Percentiles rank a stretch among this genome's conserved stretches.
phyloP scores from a whole-genome alignment of 2,113 vertebrate genomes.

The Corythornis cristatus region DNA sequence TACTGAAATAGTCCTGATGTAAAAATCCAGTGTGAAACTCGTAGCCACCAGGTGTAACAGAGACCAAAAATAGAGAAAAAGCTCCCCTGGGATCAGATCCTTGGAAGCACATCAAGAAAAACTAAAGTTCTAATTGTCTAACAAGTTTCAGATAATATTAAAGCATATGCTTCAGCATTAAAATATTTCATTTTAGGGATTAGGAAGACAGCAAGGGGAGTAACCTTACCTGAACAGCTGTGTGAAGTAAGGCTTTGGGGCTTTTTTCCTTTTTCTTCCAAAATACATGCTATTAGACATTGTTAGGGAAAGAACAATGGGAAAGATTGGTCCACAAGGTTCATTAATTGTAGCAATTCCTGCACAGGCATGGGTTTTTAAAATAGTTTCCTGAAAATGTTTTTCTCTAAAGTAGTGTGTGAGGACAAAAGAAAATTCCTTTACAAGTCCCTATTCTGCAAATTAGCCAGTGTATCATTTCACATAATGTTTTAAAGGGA shows the following conservation, averaged over 20 bases:
- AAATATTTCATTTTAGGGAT: slow-evolving; percentile 21
- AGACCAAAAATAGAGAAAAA: background rate
- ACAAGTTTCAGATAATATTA: slow-evolving; percentile 30
- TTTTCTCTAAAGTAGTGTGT: background rate
- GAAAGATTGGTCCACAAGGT: background rate
- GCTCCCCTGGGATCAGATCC: background rate
- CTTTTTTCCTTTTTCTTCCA: background rate
- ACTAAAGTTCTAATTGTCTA: background rate
- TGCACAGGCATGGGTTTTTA: background rate
- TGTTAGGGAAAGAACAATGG: slow-evolving; percentile 29
- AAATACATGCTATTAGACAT: background rate
- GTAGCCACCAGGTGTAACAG: background rate
- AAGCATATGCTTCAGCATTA: slow-evolving; percentile 29
- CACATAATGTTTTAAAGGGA: slow-evolving; percentile 17
- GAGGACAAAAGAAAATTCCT: slow-evolving; percentile 33
- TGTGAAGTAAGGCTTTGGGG: background rate
- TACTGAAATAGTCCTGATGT: background rate
- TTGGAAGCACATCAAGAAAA: background rate
- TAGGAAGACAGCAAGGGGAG: slow-evolving; percentile 21
- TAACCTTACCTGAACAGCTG: slow-evolving; percentile 34
- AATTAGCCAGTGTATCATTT: slow-evolving; percentile 27
- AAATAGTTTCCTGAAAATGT: slow-evolving; percentile 37
- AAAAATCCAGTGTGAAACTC: background rate
- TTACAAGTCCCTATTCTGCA: background rate
- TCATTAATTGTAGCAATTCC: slow-evolving; percentile 24